A percentile compares a stretch with the other conserved stretches of the same genome.
These are phyloP conservation scores for Graphium colonna DNA, from an alignment of 2,888 invertebrate species.

Conservation along the genomic window DNA sequence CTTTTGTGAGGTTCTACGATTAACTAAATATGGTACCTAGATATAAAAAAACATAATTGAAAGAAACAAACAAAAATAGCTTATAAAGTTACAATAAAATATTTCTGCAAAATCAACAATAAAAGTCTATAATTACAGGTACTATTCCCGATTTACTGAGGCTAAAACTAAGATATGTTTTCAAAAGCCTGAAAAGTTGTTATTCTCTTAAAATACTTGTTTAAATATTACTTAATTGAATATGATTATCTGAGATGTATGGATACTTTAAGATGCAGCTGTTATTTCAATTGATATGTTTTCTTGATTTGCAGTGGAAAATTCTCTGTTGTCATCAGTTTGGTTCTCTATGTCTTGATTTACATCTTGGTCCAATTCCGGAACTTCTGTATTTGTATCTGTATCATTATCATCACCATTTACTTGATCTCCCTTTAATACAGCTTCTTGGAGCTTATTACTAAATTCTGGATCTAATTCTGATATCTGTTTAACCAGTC, in stretches of 20 bases:
- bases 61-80: slow-evolving; percentile 8
- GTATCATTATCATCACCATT: slow-evolving; percentile 66
- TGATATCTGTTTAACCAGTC: slow-evolving; percentile 83
- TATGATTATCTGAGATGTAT: neutral
- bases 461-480: slow-evolving; percentile 87
- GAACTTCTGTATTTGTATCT: slow-evolving; percentile 41
- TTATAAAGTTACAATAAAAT: slow-evolving; percentile 15
- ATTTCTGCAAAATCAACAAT: slow-evolving; percentile 22
- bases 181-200: neutral
- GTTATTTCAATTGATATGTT: slow-evolving; percentile 62
- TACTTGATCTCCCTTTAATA: slow-evolving; percentile 51
- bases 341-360: slow-evolving; percentile 32
- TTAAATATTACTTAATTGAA: neutral
- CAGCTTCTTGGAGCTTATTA: slow-evolving; percentile 81
- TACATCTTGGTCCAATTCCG: slow-evolving; percentile 28
- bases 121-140: slow-evolving; percentile 20
- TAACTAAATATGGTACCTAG: neutral
- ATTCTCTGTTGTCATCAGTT: slow-evolving; percentile 29
- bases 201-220: neutral
- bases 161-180: neutral
- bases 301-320: slow-evolving; percentile 41
- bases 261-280: slow-evolving; percentile 56
- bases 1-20: slow-evolving; percentile 2
- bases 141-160: slow-evolving; percentile 11
- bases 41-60: neutral